These are phyloP conservation scores for Nothocercus nigrocapillus DNA, from an alignment of 2,113 vertebrate species.

Conservation along the genomic window DNA sequence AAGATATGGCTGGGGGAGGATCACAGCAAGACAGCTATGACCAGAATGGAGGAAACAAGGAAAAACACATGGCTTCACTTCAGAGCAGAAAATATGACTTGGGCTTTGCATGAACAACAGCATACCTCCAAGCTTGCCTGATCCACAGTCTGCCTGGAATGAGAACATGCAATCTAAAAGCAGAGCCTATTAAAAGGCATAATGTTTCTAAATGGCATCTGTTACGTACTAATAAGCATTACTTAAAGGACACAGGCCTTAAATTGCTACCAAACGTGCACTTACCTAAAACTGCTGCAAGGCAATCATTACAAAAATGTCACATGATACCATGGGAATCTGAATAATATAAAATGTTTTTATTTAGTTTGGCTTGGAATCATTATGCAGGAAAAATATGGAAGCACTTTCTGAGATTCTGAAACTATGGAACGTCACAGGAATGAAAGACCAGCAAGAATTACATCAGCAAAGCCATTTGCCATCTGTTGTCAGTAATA, in stretches of 20 bases:
- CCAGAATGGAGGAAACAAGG: conserved; percentile 15
- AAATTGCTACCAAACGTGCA: conserved; percentile 60
- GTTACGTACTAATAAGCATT: conserved; percentile 49
- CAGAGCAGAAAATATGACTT: conserved; percentile 71
- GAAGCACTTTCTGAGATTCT: conserved; percentile 18
- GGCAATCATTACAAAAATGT: conserved; percentile 6
- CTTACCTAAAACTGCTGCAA: conserved; percentile 23
- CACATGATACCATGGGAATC: conserved; percentile 41
- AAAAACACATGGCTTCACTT: conserved; percentile 48
- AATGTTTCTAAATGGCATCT: conserved; percentile 61
- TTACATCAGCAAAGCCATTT: conserved; percentile 34
- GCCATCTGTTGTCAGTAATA: conserved; percentile 59
- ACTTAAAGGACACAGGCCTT: conserved; percentile 62
- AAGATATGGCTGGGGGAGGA: conserved; percentile 26
- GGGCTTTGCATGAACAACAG: conserved; percentile 29
- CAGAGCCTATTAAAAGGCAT: conserved; percentile 52
- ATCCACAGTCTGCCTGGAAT: conserved; percentile 32
- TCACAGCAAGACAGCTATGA: conserved; percentile 48
- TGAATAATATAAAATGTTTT: conserved; percentile 46
- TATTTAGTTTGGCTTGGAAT: conserved; percentile 33
- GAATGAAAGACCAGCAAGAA: conserved; percentile 37
- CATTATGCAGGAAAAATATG: background rate
- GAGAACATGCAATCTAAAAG: conserved; percentile 31
- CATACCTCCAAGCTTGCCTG: conserved; percentile 49
- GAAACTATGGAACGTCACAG: conserved; percentile 48